Percentiles rank a stretch among this genome's conserved stretches.
Conservation (phyloP, 2,113 vertebrate species). For the Laterallus jamaicensis region DNA sequence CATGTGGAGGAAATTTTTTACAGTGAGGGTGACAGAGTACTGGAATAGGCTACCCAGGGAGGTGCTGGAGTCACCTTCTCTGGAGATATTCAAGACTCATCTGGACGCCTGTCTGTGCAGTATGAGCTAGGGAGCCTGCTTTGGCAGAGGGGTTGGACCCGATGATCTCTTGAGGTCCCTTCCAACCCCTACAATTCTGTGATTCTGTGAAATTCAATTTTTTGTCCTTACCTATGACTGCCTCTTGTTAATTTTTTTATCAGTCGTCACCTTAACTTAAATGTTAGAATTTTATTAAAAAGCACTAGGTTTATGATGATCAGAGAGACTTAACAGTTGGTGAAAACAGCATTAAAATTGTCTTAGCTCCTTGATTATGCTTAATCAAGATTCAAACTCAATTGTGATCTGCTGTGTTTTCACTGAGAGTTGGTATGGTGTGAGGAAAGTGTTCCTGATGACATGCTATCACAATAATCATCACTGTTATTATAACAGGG, state of each 20-base stretch:
- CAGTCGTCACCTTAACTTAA: not conserved
- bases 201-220: not conserved
- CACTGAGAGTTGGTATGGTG: not conserved
- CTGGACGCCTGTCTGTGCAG: too few relatives aligned
- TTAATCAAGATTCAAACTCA: not conserved
- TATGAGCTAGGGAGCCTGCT: too few relatives aligned
- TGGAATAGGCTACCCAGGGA: too few relatives aligned
- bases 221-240: not conserved
- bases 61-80: too few relatives aligned
- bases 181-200: too few relatives aligned
- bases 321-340: rapidly evolving
- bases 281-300: not conserved
- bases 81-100: too few relatives aligned
- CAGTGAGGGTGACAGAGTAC: too few relatives aligned
- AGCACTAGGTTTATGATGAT: not conserved
- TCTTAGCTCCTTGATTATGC: not conserved
- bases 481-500: not conserved
- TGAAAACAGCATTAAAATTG: not conserved
- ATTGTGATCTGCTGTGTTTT: not conserved
- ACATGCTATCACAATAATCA: not conserved
- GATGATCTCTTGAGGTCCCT: too few relatives aligned
- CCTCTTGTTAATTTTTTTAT: not conserved
- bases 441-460: not conserved
- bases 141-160: too few relatives aligned
- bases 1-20: too few relatives aligned